These are phyloP conservation scores for Hemibagrus wyckioides DNA, from an alignment of 2,113 vertebrate genomes.

Conservation along the genomic window DNA sequence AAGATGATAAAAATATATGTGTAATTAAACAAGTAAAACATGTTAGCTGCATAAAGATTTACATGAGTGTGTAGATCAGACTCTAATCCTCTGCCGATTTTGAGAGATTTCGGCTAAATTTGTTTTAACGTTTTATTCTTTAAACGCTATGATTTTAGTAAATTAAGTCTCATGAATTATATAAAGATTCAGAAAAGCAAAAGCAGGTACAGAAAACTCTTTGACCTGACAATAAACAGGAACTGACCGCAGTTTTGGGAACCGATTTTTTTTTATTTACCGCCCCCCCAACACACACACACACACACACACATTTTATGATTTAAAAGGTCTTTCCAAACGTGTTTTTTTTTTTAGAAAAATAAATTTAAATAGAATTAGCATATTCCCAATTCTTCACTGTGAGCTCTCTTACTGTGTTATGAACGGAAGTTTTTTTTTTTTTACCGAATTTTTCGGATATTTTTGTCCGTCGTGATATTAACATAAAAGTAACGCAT, in stretches of 20 bases:
- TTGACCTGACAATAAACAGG: not conserved
- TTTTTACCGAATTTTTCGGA: not conserved
- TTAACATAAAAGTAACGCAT: not conserved
- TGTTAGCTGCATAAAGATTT: not conserved
- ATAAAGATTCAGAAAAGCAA: too few species aligned
- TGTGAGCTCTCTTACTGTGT: not conserved
- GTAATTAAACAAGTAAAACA: too few species aligned
- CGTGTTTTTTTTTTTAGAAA: not conserved
- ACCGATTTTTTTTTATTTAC: too few species aligned
- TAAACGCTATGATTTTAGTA: not conserved
- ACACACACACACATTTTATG: too few species aligned
- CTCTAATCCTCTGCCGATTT: not conserved
- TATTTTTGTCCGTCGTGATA: not conserved
- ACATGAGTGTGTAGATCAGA: not conserved
- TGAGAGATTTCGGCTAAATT: not conserved
- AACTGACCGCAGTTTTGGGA: not conserved
- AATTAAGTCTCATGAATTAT: not conserved
- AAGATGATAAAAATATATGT: not conserved
- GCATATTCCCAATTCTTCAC: not conserved
- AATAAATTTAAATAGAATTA: not conserved
- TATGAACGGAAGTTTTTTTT: not conserved
- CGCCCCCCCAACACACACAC: too few species aligned
- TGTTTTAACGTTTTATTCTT: not conserved
- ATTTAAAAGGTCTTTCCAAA: not conserved
- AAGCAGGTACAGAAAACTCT: constrained; percentile 5